Percentiles rank a stretch among this genome's conserved stretches.
phyloP scores from a whole-genome alignment of 2,797 vertebrate species.

The Psittacula derbiana region DNA sequence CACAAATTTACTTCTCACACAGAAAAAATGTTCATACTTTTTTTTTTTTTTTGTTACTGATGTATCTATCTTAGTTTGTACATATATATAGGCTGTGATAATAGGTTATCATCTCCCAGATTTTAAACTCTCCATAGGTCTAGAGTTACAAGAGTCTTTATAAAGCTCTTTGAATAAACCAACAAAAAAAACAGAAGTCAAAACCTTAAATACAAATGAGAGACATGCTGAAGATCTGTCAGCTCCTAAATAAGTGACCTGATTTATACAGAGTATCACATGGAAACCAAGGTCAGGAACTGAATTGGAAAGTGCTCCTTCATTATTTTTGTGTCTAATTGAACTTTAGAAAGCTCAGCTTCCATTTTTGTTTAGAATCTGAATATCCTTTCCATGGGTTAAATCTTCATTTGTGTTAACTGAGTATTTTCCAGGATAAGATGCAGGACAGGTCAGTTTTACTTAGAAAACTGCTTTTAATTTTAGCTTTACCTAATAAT shows the following conservation, averaged over 20 bases:
- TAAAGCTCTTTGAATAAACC: not conserved
- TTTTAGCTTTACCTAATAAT: not conserved
- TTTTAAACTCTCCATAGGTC: not conserved
- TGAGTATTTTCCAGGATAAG: not conserved
- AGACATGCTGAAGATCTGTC: not conserved
- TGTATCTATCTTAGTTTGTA: not conserved
- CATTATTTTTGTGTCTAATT: not conserved
- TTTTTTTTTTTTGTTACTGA: not conserved
- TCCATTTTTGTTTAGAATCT: not conserved
- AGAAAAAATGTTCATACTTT: not conserved
- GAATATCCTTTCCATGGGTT: not conserved
- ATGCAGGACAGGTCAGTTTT: not conserved
- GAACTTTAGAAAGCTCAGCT: not conserved
- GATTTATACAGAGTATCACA: not conserved
- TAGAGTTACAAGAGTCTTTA: not conserved
- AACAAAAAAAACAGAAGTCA: not conserved
- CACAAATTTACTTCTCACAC: not conserved
- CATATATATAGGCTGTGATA: not conserved
- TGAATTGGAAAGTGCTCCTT: not conserved
- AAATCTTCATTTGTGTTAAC: not conserved
- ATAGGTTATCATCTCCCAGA: not conserved
- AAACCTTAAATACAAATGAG: not conserved
- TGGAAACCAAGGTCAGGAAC: not conserved
- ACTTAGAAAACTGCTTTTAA: not conserved
- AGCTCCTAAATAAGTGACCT: not conserved